Conservation (phyloP, 2,113 vertebrate species). For the Thinocorus orbignyianus region DNA sequence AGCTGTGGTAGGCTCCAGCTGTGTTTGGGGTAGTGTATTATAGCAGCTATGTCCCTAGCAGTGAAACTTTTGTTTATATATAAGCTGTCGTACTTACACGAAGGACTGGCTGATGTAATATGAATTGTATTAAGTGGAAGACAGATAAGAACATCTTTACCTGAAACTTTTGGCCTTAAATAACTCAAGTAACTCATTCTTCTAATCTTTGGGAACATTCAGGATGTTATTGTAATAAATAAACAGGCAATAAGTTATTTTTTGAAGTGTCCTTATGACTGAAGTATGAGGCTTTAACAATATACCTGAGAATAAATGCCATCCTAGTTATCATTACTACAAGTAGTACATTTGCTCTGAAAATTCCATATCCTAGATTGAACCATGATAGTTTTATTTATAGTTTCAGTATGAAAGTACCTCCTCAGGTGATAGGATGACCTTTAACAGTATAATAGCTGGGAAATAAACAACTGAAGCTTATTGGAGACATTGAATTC, state of each 20-base stretch:
- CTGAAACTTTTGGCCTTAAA: background rate
- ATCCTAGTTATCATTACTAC: background rate
- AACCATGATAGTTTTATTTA: background rate
- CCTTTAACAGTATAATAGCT: background rate
- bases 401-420: background rate
- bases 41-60: background rate
- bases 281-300: background rate
- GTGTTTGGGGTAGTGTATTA: background rate
- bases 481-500: slow-evolving; percentile 10
- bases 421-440: background rate
- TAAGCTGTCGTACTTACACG: background rate
- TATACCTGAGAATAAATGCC: background rate
- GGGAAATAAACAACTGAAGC: background rate
- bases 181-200: background rate
- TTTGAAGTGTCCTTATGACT: background rate
- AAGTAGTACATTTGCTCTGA: background rate
- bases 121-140: background rate
- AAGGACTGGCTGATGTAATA: background rate
- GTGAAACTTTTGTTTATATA: background rate
- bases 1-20: background rate
- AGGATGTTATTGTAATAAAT: background rate
- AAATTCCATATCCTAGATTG: background rate
- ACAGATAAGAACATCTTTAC: background rate
- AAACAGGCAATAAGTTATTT: background rate
- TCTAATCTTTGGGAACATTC: background rate